Evolutionary conservation across 2,113 vertebrate genomes (phyloP), one percentile per base, ranked within the genome.

Genomic region (Lampris megalopsis): DNA sequence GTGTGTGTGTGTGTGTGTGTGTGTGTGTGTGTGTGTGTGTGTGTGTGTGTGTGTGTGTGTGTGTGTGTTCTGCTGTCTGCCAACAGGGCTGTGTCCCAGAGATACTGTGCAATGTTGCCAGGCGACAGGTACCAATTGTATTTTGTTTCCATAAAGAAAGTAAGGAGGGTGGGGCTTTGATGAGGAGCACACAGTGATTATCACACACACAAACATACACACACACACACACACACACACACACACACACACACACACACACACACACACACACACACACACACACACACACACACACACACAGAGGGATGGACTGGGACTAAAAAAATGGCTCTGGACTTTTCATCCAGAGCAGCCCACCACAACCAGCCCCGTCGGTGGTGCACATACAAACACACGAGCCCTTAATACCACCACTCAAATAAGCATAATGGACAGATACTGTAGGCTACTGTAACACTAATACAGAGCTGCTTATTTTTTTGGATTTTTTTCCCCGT

Each of bases 111-210:
- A 81, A 93, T 81, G 93, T 94, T 94, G 92, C 92, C 92, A 92
- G 85, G 93, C 90, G 88, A 94, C 92, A 89, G 87, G 90, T 92
- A 93, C 88, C 87, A 91, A 93, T 91, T 93, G 91, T 92, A 87
- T 90, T 86, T 75, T 9, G 91, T 93, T 93, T 85, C 91, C 80
- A 57, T 82, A 85, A 92, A 83, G 84, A 92, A 73, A 7, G 86
- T 81, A n/a, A 75, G 73, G 79, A 84, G 90, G 92, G 91, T 71
- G 91, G 89, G 85, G 85, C 83, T 89, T 92, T 82, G 83, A 86
- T 81, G 82, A 88, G 86, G 88, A 92, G 87, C 92, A 92, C 92
- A 93, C 83, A 75, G 79, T 85, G 88, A 89, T 73, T 84, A 80
- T 80, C 66, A 84, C 63, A 79, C 66, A 50, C 75, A 69, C 71